phyloP scores from a whole-genome alignment of 2,888 invertebrate species.

The Caenorhabditis angaria region DNA sequence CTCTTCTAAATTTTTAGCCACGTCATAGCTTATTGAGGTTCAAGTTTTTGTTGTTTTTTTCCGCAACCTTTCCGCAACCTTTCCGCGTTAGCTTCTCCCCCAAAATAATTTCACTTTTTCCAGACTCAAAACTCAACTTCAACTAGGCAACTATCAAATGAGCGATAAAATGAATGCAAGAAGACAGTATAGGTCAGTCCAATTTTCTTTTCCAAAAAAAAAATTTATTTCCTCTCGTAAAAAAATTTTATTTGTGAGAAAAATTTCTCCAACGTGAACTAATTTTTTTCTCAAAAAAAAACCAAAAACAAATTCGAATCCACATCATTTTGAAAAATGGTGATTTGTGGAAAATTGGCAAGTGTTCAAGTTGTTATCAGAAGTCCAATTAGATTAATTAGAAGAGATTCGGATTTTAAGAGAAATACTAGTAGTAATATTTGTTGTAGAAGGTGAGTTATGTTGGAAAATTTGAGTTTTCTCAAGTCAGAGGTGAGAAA shows the following conservation, averaged over 20 bases:
- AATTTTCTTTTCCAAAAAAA: background rate
- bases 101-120: background rate
- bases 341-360: background rate
- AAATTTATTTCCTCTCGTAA: too few species aligned
- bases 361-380: slow-evolving; percentile 2
- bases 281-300: background rate
- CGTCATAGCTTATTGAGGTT: too few species aligned
- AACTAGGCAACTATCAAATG: background rate
- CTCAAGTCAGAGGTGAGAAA: too few species aligned
- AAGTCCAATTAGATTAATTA: slow-evolving; percentile 9
- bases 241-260: too few species aligned
- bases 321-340: background rate
- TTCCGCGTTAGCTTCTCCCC: too few species aligned
- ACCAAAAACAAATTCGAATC: background rate
- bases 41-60: too few species aligned
- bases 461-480: too few species aligned
- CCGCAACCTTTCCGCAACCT: too few species aligned
- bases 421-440: too few species aligned
- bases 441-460: too few species aligned
- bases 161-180: background rate
- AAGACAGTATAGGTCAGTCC: background rate
- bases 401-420: background rate
- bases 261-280: background rate
- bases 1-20: too few species aligned
- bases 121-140: background rate